Base-by-base conservation (phyloP, 2,888 invertebrate species). In the Ecdyonurus torrentis region DNA sequence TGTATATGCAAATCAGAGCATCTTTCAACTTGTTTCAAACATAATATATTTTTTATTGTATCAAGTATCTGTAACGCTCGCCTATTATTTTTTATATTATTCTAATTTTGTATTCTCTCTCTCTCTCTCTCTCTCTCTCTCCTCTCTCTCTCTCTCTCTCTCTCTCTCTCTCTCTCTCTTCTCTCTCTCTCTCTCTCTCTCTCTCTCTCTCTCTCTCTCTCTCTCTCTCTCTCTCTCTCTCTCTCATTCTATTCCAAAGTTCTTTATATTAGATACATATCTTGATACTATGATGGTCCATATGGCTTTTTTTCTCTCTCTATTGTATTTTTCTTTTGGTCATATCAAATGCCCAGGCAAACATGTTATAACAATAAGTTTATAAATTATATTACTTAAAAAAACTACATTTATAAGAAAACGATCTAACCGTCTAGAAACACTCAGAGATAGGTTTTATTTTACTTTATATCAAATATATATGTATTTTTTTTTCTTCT, bases 1-100 rank as follows among this genome's bases (percentile, higher is more conserved):
- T 55, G 55, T 10, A 55, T 55, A n/a, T 22, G 55, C 7, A 55
- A 22, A n/a, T 5, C 19, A n/a, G 55, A 37, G 7, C 15, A 37
- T 37, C 37, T 37, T 37, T 37, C 5, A 37, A 37, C 37, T 37
- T 37, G 37, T 37, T 37, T 37, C 37, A 37, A 37, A 15, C 5
- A 10, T 5, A 10, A 15, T 37, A 37, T 37, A 37, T 37, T 37
- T 15, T 10, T 37, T 37, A 55, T 55, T 55, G 55, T 55, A 55
- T 55, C 55, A 55, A 55, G 55, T 55, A 55, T 55, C 55, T 55
- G 55, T n/a, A 37, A n/a, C 55, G 55, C 55, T 55, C 55, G 10
- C 7, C 3, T 55, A 7, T 22, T 22, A 55, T 55, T 55, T 55
- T 55, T 55, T 55, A 55, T 55, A 37, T 37, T 37, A 37, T 37